Conservation (phyloP, 2,797 vertebrate genomes). For the Morus bassanus region DNA sequence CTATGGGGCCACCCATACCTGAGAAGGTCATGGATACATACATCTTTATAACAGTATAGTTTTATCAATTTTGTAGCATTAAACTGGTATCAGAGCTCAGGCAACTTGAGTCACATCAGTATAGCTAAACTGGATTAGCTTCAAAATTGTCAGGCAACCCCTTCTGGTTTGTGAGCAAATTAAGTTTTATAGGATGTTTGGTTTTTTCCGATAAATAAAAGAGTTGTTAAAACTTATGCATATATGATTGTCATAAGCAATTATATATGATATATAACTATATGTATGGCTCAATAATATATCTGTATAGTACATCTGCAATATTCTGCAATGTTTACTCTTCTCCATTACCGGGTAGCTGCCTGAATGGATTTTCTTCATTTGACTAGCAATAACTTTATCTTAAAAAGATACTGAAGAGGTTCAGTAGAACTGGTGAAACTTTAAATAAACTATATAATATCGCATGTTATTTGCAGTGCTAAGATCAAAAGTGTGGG, state of each 20-base stretch:
- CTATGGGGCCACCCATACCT: fast-evolving
- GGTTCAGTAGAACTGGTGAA: background rate
- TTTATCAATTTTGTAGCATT: background rate
- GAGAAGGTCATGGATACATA: background rate
- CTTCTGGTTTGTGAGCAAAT: background rate
- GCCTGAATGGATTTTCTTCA: background rate
- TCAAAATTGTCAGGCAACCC: background rate
- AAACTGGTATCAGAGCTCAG: background rate
- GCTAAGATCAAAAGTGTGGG: background rate
- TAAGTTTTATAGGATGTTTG: background rate
- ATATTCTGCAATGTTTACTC: background rate
- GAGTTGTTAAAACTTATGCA: background rate
- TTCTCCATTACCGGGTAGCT: background rate
- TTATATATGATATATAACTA: background rate
- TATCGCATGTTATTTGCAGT: background rate
- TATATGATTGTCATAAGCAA: background rate
- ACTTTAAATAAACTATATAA: background rate
- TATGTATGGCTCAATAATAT: background rate
- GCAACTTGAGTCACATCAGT: background rate
- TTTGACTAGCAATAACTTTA: background rate
- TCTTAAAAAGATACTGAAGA: background rate
- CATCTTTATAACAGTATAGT: background rate
- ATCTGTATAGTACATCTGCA: background rate
- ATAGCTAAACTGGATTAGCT: background rate
- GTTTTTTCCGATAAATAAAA: background rate